Base-by-base conservation (phyloP, 2,113 vertebrate genomes). In the Seriola quinqueradiata region DNA sequence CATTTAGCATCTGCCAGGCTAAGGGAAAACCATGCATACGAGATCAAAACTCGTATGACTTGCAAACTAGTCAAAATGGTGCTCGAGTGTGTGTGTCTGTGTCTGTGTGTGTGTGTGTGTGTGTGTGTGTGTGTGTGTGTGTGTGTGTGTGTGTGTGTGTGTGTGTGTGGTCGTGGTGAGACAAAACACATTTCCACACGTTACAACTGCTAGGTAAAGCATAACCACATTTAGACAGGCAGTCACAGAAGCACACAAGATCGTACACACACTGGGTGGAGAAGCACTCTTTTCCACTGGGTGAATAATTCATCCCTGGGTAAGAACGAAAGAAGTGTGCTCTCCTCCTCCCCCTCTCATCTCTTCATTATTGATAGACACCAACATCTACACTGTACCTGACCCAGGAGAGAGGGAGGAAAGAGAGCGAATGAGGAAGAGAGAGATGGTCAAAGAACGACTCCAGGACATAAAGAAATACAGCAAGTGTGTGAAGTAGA, bases 291-390 rank as follows among this genome's bases (percentile, higher is more conserved):
- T 88, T 86, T 91, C 87, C 72, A 82, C 38, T 7, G 48, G 73
- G 84, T 95, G 78, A 95, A 95, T 94, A 85, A 95, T 95, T 94
- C 76, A 94, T 93, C 80, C 77, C 60, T 3, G 50, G 76, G 84
- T 87, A 84, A 82, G 91, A 90, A 91, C 14, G 79, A 87, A 87
- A 88, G 90, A 75, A 75, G 77, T 25, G 79, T 77, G 84, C 86
- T 88, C 90, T 86, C 88, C 86, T 86, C 80, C 85, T 89, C 72
- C 75, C 81, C 74, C 81, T 89, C 92, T 91, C 71, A 73, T 89
- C 88, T 83, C 84, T 95, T 88, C 88, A 95, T 95, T 94, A 95
- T 94, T 95, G 89, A 95, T 95, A 93, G 93, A 93, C 81, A 91
- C 83, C 84, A 93, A 91, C 89, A 95, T 94, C 89, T 86, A 93